Conservation (phyloP, 2,113 vertebrate genomes). For the Oryzias celebensis region DNA sequence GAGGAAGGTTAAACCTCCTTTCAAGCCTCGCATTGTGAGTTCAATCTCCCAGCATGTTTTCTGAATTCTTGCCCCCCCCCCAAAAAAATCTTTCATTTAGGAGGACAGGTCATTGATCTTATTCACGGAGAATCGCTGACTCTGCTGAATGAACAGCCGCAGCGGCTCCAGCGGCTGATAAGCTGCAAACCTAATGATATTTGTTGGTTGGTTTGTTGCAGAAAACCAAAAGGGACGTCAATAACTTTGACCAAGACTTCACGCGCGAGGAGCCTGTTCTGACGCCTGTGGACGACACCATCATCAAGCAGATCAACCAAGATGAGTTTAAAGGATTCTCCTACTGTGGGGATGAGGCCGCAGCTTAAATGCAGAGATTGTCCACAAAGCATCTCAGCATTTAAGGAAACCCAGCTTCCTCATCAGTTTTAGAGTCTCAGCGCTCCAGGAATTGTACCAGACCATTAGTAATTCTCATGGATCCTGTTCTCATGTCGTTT, state of each 20-base stretch:
- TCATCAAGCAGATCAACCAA: constrained; percentile 99
- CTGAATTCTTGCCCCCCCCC: background rate
- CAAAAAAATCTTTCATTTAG: background rate
- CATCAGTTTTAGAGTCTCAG: constrained; percentile 20
- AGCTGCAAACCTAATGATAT: background rate
- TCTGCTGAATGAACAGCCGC: background rate
- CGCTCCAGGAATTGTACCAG: constrained; percentile 46
- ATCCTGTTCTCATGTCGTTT: constrained; percentile 29
- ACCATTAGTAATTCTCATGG: constrained; percentile 23
- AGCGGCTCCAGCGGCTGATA: constrained; percentile 6
- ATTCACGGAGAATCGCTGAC: background rate
- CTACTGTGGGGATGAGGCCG: constrained; percentile 90
- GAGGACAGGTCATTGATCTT: background rate
- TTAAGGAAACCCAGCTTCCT: constrained; percentile 17
- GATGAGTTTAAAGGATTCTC: constrained; percentile 99
- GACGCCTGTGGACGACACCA: constrained; percentile 89
- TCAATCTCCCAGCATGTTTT: background rate
- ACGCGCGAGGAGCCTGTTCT: constrained; percentile 95
- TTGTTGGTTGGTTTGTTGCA: constrained; percentile 52
- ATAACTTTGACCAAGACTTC: constrained; percentile 99
- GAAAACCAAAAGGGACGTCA: constrained; percentile 99
- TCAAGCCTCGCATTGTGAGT: constrained; percentile 98
- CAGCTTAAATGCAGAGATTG: constrained; percentile 42
- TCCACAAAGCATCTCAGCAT: constrained; percentile 11
- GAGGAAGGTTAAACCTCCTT: constrained; percentile 92